Percentiles rank a stretch among this genome's conserved stretches.
Evolutionary conservation across 2,797 vertebrate species (phyloP).

Genomic region (Peromyscus aztecus): DNA sequence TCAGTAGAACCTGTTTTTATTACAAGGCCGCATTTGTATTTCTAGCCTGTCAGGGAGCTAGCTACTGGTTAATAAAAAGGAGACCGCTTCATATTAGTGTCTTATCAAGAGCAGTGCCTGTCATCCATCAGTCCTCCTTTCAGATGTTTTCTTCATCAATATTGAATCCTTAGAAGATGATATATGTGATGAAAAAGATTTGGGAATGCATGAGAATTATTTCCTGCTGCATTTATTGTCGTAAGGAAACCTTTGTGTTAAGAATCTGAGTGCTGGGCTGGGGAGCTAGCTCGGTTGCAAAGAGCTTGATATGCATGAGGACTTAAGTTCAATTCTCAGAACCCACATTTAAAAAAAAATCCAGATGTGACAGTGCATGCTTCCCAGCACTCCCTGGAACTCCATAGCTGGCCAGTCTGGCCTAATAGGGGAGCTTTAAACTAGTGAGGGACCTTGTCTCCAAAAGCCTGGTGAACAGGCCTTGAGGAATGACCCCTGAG

Average conservation of each 20-base stretch:
- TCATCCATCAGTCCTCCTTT: slow-evolving; percentile 6
- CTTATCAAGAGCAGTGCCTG: slow-evolving; percentile 4
- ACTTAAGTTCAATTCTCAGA: background rate
- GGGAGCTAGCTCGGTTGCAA: background rate
- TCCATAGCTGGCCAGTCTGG: background rate
- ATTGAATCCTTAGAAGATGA: slow-evolving; percentile 44
- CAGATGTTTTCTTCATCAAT: background rate
- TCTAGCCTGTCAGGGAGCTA: background rate
- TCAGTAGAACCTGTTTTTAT: slow-evolving; percentile 5
- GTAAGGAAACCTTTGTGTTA: background rate
- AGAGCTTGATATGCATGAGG: background rate
- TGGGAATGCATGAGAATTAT: background rate
- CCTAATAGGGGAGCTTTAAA: background rate
- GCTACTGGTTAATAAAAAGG: slow-evolving; percentile 18
- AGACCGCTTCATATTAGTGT: background rate
- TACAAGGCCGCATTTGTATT: background rate
- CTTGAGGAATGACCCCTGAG: background rate
- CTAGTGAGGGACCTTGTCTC: background rate
- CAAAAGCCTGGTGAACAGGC: background rate
- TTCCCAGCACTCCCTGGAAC: background rate
- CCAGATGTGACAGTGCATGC: background rate
- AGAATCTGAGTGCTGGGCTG: background rate
- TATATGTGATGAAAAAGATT: background rate
- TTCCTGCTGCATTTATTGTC: background rate
- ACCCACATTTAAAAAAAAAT: background rate